Evolutionary conservation across 1,140 invertebrate species (phyloP).

Genomic region (Macrostomum lignano): DNA sequence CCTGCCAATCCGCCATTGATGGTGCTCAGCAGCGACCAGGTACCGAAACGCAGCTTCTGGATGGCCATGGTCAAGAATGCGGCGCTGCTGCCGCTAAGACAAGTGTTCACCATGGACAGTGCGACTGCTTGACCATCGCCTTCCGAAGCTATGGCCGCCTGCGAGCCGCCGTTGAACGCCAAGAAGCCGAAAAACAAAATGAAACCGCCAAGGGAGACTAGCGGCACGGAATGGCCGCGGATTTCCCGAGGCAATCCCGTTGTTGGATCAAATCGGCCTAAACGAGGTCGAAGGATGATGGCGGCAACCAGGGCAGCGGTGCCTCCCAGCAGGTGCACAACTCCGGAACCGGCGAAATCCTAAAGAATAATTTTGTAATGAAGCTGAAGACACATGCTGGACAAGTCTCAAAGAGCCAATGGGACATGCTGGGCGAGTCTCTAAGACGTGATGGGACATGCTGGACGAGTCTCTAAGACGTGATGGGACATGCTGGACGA

Average conservation of each 20-base stretch:
- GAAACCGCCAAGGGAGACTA: conserved; percentile 33
- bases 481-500: too few relatives aligned
- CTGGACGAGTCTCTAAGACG: too few relatives aligned
- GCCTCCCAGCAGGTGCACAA: too few relatives aligned
- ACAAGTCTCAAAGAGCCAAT: too few relatives aligned
- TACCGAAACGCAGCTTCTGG: conserved; percentile 4
- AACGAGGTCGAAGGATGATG: conserved; percentile 29
- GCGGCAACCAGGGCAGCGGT: too few relatives aligned
- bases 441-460: too few relatives aligned
- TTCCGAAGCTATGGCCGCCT: conserved; percentile 25
- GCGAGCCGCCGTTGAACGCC: conserved; percentile 35
- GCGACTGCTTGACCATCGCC: conserved; percentile 29
- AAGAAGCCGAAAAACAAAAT: conserved; percentile 35
- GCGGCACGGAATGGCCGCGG: conserved; percentile 9
- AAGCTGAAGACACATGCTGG: too few relatives aligned
- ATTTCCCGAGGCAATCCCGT: conserved; percentile 12
- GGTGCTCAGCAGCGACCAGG: conserved; percentile 31
- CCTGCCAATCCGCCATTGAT: conserved; percentile 33
- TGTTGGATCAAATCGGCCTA: conserved; percentile 22
- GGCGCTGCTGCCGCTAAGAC: conserved; percentile 29
- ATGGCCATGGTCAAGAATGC: conserved; percentile 20
- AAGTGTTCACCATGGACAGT: conserved; percentile 31
- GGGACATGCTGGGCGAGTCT: too few relatives aligned
- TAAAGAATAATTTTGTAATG: too few relatives aligned
- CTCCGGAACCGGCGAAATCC: too few relatives aligned